Evolutionary conservation across 2,888 invertebrate species (phyloP).

Genomic region (Drosophila ustulata): DNA sequence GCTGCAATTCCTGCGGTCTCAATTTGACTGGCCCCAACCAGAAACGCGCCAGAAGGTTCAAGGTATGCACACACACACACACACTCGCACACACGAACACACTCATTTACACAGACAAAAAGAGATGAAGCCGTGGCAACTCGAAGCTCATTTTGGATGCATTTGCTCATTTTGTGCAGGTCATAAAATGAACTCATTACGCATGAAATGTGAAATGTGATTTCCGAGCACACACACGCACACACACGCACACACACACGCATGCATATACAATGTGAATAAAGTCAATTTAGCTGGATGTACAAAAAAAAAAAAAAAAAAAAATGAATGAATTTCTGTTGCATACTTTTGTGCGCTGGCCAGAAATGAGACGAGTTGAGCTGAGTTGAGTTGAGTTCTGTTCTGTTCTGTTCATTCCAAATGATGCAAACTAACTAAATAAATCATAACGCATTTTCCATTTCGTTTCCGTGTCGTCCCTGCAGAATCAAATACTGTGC

Average conservation of each 20-base stretch:
- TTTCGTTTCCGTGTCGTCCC: conserved; percentile 24
- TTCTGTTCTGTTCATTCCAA: conserved; percentile 5
- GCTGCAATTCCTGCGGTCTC: conserved; percentile 97
- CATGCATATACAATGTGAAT: conserved; percentile 22
- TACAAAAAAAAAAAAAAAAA: no score
- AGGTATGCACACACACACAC: conserved; percentile 78
- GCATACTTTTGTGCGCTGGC: conserved; percentile 39
- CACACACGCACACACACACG: conserved; percentile 6
- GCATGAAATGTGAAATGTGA: conserved; percentile 55
- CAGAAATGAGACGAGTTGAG: conserved; percentile 1
- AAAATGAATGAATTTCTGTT: not conserved
- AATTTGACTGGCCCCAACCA: conserved; percentile 96
- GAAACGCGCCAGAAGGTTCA: conserved; percentile 89
- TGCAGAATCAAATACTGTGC: conserved; percentile 95
- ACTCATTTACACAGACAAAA: not conserved
- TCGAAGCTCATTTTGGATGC: conserved; percentile 62
- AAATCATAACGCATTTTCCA: conserved; percentile 17
- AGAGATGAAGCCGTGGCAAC: not conserved
- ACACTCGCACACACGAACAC: conserved; percentile 9
- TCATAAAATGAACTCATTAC: conserved; percentile 64
- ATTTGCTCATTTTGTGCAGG: conserved; percentile 59
- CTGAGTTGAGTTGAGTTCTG: not conserved
- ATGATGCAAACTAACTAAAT: conserved; percentile 27
- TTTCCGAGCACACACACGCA: conserved; percentile 11
- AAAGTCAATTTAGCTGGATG: conserved; percentile 41